phyloP scores from a whole-genome alignment of 2,113 vertebrate genomes.

The Sinocyclocheilus maitianheensis region DNA sequence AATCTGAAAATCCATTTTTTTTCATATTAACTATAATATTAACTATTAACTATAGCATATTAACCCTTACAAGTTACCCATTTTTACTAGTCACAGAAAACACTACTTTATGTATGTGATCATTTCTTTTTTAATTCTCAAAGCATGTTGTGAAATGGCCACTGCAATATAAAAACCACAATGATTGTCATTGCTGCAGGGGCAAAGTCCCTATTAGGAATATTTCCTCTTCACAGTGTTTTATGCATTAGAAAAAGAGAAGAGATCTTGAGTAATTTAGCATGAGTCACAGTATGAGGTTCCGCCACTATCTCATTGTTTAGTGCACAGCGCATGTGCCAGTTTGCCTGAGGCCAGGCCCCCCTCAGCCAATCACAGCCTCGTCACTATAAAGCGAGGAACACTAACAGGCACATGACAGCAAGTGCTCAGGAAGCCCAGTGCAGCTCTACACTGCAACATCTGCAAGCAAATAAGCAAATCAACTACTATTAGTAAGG shows the following conservation, averaged over 20 bases:
- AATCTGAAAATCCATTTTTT: background rate
- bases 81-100: background rate
- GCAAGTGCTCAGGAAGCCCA: background rate
- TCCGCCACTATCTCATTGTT: background rate
- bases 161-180: background rate
- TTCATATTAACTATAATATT: background rate
- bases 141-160: background rate
- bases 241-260: background rate
- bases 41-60: background rate
- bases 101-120: background rate
- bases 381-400: slow-evolving; percentile 37
- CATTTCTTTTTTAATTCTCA: background rate
- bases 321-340: background rate
- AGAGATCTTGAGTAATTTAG: slow-evolving; percentile 28
- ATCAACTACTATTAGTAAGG: slow-evolving; percentile 32
- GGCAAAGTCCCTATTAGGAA: slow-evolving; percentile 35
- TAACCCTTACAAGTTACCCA: background rate
- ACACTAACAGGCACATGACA: slow-evolving; percentile 7
- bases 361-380: background rate
- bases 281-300: slow-evolving; percentile 21
- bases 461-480: background rate
- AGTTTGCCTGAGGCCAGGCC: slow-evolving; percentile 38
- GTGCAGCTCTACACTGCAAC: background rate
- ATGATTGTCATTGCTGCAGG: background rate
- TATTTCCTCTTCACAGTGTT: slow-evolving; percentile 30